phyloP scores from a whole-genome alignment of 2,797 vertebrate genomes.

The Mus minutoides region DNA sequence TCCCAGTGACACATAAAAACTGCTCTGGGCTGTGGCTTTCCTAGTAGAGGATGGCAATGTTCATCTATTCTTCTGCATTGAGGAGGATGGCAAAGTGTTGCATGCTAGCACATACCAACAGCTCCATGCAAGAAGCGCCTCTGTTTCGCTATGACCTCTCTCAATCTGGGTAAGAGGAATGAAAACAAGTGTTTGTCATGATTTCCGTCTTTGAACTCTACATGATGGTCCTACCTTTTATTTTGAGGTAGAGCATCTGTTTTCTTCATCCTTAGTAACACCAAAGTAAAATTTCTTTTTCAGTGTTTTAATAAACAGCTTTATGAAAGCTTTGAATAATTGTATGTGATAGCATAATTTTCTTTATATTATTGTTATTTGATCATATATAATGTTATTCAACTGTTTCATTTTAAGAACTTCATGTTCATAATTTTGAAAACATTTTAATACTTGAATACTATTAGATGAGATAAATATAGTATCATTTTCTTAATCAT shows the following conservation, averaged over 20 bases:
- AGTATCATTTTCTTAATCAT: neutral
- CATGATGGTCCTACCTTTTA: neutral
- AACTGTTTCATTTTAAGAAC: conserved; percentile 13
- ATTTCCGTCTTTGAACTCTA: neutral
- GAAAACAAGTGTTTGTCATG: neutral
- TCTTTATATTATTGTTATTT: neutral
- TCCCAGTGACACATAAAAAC: neutral
- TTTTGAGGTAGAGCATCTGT: neutral
- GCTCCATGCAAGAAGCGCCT: neutral
- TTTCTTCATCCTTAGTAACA: conserved; percentile 4
- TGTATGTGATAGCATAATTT: neutral
- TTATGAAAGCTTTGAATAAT: neutral
- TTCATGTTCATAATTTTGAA: neutral
- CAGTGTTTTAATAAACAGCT: neutral
- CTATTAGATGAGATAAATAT: neutral
- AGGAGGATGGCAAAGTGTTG: neutral
- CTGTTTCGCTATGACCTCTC: neutral
- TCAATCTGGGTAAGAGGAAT: neutral
- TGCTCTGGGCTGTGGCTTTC: neutral
- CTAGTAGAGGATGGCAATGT: neutral
- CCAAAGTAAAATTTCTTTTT: conserved; percentile 23
- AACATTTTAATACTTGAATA: neutral
- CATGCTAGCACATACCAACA: neutral
- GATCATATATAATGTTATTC: neutral
- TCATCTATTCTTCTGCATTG: neutral